These are phyloP conservation scores for Thera britannica DNA, from an alignment of 2,888 invertebrate species.

Conservation along the genomic window DNA sequence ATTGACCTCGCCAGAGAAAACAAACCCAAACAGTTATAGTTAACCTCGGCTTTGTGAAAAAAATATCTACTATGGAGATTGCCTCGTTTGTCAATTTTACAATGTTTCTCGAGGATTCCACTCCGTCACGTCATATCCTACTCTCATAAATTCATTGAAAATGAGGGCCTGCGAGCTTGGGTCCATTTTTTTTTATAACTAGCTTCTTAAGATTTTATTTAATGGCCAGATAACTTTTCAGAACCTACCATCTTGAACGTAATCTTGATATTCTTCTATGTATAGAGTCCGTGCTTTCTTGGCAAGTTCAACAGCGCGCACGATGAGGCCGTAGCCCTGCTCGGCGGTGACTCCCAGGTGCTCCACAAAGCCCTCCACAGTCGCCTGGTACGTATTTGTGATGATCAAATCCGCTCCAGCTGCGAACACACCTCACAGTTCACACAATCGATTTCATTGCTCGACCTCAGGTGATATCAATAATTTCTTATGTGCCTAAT, in stretches of 20 bases:
- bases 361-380: conserved; percentile 89
- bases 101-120: conserved; percentile 47
- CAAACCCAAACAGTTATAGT: no score
- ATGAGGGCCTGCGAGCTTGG: conserved; percentile 8
- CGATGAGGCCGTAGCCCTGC: conserved; percentile 89
- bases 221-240: background rate
- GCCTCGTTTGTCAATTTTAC: conserved; percentile 51
- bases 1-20: no score
- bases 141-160: conserved; percentile 42
- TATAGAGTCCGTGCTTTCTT: conserved; percentile 88
- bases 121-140: conserved; percentile 39
- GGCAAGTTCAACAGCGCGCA: conserved; percentile 89
- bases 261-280: conserved; percentile 82
- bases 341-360: conserved; percentile 88
- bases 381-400: conserved; percentile 96
- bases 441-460: conserved; percentile 41
- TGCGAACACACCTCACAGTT: conserved; percentile 61
- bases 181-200: background rate
- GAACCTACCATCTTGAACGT: conserved; percentile 61
- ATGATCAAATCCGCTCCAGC: conserved; percentile 95
- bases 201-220: background rate
- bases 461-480: conserved; percentile 49
- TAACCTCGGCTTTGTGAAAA: no score
- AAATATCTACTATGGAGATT: conserved; percentile 20
- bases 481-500: conserved; percentile 57